A percentile compares a stretch with the other conserved stretches of the same genome.
Conservation (phyloP, 2,797 vertebrate genomes). For the Enteromius unitaeniatus region DNA sequence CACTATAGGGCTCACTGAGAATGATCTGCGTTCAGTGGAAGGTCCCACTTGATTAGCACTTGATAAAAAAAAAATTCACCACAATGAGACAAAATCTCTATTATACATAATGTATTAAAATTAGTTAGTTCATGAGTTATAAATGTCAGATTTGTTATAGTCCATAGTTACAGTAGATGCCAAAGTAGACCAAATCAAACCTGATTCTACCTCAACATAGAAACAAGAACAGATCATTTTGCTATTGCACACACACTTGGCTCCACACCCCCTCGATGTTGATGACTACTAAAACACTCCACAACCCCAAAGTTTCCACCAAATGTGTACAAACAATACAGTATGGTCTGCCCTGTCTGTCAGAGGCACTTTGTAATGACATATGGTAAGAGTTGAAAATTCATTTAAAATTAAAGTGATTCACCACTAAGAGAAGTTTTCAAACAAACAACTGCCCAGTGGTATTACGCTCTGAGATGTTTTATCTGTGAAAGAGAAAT, state of each 20-base stretch:
- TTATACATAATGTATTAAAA: not conserved
- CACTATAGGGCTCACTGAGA: conserved; percentile 26
- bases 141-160: not conserved
- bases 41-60: not conserved
- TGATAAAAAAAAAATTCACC: not conserved
- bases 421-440: conserved; percentile 21
- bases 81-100: not conserved
- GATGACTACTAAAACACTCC: conserved; percentile 10
- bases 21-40: conserved; percentile 47
- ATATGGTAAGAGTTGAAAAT: conserved; percentile 23
- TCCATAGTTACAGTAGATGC: not conserved
- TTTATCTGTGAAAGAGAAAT: conserved; percentile 45
- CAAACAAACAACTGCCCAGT: conserved; percentile 18
- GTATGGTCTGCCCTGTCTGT: not conserved
- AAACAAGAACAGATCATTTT: not conserved
- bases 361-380: conserved; percentile 15
- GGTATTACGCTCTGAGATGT: conserved; percentile 4
- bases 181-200: not conserved
- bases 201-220: not conserved
- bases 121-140: not conserved
- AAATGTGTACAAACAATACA: not conserved
- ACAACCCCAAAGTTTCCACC: not conserved
- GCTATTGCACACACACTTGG: not conserved
- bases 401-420: conserved; percentile 24
- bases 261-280: not conserved